Conservation (phyloP, 1,140 invertebrate species). For the Augochlora pura region DNA sequence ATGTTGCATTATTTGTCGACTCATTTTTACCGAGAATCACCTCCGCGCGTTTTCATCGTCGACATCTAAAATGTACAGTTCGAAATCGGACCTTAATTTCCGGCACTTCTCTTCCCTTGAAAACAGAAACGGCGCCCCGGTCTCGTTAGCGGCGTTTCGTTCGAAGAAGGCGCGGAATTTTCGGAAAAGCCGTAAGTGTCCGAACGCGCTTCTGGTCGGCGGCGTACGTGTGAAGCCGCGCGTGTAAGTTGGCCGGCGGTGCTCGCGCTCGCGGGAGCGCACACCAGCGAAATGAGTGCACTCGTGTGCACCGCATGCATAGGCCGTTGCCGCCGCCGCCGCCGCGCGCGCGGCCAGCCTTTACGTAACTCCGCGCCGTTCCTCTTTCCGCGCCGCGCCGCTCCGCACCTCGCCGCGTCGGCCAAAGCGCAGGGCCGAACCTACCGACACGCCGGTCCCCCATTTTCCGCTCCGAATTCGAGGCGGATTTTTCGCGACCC, state of each 20-base stretch:
- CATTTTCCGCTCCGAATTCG: background rate
- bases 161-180: too few species aligned
- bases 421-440: constrained; percentile 36
- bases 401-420: background rate
- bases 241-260: constrained; percentile 18
- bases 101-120: too few species aligned
- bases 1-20: too few species aligned
- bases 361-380: constrained; percentile 68
- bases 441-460: background rate
- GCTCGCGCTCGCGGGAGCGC: background rate
- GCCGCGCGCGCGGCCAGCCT: constrained; percentile 42
- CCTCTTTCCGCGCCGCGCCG: constrained; percentile 56
- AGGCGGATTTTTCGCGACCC: too few species aligned
- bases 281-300: constrained; percentile 57
- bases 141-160: too few species aligned
- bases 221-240: constrained; percentile 16
- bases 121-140: background rate
- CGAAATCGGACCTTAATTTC: too few species aligned
- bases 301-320: constrained; percentile 22
- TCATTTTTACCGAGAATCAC: too few species aligned
- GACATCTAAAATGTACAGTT: too few species aligned
- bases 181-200: constrained; percentile 17
- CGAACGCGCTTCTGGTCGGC: background rate
- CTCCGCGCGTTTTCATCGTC: too few species aligned
- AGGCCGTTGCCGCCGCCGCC: background rate